Conservation (phyloP, 1,140 invertebrate genomes). For the Heliconius nattereri region DNA sequence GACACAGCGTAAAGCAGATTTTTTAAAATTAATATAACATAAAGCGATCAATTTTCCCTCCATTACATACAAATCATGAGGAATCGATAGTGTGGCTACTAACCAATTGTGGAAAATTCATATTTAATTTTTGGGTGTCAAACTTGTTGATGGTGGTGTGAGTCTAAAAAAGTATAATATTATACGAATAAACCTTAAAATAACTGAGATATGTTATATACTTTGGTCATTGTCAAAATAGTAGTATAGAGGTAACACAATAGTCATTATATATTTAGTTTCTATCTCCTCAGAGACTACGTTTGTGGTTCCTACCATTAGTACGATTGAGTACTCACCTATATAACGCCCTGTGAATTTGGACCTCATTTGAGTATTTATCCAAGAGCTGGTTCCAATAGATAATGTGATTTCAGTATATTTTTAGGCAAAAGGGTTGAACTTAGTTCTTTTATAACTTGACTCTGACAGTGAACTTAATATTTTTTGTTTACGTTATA, state of each 20-base stretch:
- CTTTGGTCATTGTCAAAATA: conserved; percentile 20
- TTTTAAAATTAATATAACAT: too few relatives aligned
- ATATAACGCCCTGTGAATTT: conserved; percentile 15
- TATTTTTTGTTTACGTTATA: too few relatives aligned
- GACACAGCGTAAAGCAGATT: too few relatives aligned
- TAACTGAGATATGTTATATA: neutral
- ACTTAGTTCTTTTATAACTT: too few relatives aligned
- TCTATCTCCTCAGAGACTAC: conserved; percentile 62
- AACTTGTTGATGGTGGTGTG: neutral
- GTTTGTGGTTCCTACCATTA: conserved; percentile 73
- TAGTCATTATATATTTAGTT: conserved; percentile 73
- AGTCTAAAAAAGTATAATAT: neutral
- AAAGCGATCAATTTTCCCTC: too few relatives aligned
- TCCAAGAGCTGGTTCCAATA: neutral
- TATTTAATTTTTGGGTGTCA: neutral
- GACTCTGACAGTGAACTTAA: too few relatives aligned
- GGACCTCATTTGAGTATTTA: neutral
- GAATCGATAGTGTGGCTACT: neutral
- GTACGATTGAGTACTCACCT: conserved; percentile 65
- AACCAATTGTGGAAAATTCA: neutral
- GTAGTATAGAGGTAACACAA: conserved; percentile 39
- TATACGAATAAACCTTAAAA: neutral
- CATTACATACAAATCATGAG: too few relatives aligned
- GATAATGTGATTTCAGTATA: neutral
- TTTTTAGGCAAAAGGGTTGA: neutral